Percentiles rank a stretch among this genome's conserved stretches.
Evolutionary conservation across 2,113 vertebrate species (phyloP).

Genomic region (Hipposideros armiger): DNA sequence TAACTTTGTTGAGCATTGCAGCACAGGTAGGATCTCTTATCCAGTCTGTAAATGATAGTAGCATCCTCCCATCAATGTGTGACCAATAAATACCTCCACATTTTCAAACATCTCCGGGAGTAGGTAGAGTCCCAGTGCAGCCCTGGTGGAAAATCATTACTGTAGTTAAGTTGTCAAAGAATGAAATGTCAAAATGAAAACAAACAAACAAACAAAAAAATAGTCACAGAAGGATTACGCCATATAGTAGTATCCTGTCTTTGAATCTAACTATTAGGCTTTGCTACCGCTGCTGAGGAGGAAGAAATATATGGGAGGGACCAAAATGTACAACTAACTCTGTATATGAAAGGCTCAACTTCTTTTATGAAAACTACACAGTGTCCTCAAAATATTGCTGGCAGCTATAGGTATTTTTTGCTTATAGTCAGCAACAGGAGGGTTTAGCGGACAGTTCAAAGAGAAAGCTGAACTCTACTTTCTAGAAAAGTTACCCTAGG

Average conservation of each 20-base stretch:
- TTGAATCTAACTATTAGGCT: neutral
- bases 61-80: neutral
- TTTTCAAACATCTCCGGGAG: neutral
- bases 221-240: neutral
- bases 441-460: neutral
- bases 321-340: neutral
- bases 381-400: neutral
- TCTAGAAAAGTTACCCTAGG: neutral
- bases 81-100: neutral
- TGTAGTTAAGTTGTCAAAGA: neutral
- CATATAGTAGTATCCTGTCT: neutral
- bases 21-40: neutral
- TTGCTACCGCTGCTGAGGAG: neutral
- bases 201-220: neutral
- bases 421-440: neutral
- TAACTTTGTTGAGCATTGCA: neutral
- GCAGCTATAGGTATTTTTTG: neutral
- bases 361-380: neutral
- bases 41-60: neutral
- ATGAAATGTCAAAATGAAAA: slow-evolving; percentile 12
- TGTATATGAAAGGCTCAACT: neutral
- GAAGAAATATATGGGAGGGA: neutral
- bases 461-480: neutral
- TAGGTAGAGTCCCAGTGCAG: neutral
- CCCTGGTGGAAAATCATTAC: neutral